Conservation (phyloP, 2,113 vertebrate genomes). For the Chloropsis cyanopogon region DNA sequence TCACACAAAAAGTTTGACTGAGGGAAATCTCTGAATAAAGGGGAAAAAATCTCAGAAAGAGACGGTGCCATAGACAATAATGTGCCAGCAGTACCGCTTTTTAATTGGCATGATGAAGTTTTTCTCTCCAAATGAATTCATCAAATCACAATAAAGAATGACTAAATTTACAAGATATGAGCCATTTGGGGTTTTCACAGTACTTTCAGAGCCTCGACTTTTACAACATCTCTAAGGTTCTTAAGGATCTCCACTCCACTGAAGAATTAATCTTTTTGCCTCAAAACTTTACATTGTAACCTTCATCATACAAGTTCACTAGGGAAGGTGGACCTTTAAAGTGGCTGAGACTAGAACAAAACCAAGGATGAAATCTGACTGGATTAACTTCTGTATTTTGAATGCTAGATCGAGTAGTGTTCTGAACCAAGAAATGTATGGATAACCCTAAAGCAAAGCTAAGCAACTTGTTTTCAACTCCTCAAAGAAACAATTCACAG, state of each 20-base stretch:
- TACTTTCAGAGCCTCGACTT: neutral
- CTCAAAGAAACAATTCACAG: neutral
- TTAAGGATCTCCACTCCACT: neutral
- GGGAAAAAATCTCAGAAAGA: neutral
- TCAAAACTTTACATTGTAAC: neutral
- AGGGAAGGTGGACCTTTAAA: neutral
- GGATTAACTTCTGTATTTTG: neutral
- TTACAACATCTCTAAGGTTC: neutral
- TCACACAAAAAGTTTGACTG: neutral
- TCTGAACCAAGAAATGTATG: neutral
- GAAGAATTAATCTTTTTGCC: neutral
- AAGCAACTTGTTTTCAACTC: neutral
- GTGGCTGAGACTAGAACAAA: neutral
- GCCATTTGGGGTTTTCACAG: neutral
- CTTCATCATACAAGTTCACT: neutral
- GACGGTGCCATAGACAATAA: neutral
- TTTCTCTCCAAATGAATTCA: neutral
- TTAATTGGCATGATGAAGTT: neutral
- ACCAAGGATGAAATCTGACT: neutral
- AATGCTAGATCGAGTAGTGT: neutral
- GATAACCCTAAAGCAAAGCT: neutral
- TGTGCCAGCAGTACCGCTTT: neutral
- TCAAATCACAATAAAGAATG: neutral
- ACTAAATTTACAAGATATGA: neutral
- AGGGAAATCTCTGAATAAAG: slow-evolving; percentile 14